Conservation (phyloP, 1,140 invertebrate species). For the Drosophila sulfurigaster region DNA sequence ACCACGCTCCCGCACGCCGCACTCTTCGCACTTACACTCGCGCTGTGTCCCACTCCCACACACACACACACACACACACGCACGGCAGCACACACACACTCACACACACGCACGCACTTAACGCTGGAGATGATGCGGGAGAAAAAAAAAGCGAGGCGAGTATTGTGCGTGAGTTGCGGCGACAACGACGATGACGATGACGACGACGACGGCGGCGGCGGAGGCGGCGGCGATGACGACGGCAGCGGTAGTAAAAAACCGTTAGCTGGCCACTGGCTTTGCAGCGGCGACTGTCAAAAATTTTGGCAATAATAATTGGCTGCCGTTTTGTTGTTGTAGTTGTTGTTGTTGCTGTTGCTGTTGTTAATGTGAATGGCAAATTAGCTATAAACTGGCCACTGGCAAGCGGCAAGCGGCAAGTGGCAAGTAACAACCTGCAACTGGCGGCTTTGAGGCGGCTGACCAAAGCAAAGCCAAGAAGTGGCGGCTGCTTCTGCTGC, state of each 20-base stretch:
- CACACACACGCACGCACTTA: conserved; percentile 44
- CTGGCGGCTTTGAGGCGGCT: conserved; percentile 38
- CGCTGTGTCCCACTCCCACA: conserved; percentile 23
- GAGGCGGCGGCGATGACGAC: conserved; percentile 9
- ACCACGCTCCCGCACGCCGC: not conserved
- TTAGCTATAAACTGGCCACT: conserved; percentile 50
- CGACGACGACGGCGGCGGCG: conserved; percentile 12
- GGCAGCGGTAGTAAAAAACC: conserved; percentile 48
- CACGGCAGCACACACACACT: conserved; percentile 18
- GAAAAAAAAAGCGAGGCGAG: conserved; percentile 37
- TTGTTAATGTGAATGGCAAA: conserved; percentile 59
- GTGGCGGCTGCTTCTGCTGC: conserved; percentile 51
- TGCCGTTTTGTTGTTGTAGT: conserved; percentile 4
- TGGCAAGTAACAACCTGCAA: conserved; percentile 32
- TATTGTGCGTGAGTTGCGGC: conserved; percentile 45
- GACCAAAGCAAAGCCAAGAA: conserved; percentile 42
- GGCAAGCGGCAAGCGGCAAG: conserved; percentile 47
- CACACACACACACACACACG: conserved; percentile 26
- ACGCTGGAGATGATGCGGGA: conserved; percentile 41
- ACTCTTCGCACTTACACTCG: conserved; percentile 37
- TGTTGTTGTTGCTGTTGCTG: conserved; percentile 37
- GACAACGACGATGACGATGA: conserved; percentile 10
- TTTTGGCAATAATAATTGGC: conserved; percentile 53
- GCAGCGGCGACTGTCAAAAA: conserved; percentile 24
- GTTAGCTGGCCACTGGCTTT: conserved; percentile 33